These are phyloP conservation scores for Scopus umbretta DNA, from an alignment of 2,113 vertebrate species.

Conservation along the genomic window DNA sequence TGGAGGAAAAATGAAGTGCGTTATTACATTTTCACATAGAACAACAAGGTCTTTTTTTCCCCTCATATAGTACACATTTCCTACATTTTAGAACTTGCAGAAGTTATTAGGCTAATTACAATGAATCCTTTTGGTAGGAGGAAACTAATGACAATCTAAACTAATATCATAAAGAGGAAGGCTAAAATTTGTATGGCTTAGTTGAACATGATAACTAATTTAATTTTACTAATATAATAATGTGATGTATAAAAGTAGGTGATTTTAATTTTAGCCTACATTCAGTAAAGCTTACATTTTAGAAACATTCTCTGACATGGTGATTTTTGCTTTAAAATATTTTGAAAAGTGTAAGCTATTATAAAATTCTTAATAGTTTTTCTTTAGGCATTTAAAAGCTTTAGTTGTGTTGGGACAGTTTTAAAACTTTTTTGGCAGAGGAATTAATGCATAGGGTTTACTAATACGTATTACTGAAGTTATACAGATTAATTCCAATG, in stretches of 20 bases:
- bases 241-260: background rate
- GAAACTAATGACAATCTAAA: background rate
- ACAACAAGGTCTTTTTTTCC: background rate
- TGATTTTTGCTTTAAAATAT: background rate
- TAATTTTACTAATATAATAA: background rate
- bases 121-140: background rate
- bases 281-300: background rate
- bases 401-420: background rate
- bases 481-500: background rate
- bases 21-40: background rate
- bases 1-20: background rate
- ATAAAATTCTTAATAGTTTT: background rate
- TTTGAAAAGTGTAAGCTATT: background rate
- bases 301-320: background rate
- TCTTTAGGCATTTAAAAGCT: background rate
- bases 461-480: background rate
- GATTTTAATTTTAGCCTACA: background rate
- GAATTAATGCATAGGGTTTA: background rate
- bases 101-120: constrained; percentile 2
- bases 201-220: background rate
- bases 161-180: background rate
- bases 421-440: background rate
- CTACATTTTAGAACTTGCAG: background rate
- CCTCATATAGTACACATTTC: background rate
- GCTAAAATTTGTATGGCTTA: background rate